Evolutionary conservation across 1,140 invertebrate genomes (phyloP), one percentile per base, ranked within the genome.

Genomic region (Steinernema feltiae): DNA sequence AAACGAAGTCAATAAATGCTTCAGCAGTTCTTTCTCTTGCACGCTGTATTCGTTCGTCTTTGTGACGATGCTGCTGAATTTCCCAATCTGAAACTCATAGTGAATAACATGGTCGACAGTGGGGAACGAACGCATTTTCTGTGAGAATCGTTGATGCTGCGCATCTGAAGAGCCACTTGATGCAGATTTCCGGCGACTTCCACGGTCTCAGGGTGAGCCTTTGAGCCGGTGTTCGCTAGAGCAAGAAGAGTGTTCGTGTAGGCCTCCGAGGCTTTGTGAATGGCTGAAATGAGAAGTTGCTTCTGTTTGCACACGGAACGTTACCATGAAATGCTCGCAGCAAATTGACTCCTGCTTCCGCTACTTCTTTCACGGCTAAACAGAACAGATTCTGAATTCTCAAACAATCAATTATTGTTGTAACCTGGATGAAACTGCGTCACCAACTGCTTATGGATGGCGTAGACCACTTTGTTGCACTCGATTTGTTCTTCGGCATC

Each of bases 391-490:
- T 63, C 24, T 21, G 3, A 3, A 15, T 15, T 63, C 53, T 12
- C 53, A 21, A 27, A 46, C 41, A 46, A 46, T n/a, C 35, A 18
- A 7, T 41, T 41, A 41, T 63, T 21, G 24, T 3, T 15, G 7
- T 63, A 15, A 21, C 53, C 53, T 15, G 53, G 53, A 63, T 63
- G 53, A 21, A 63, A 63, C 24, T 63, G 53, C 3, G 53, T 63
- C 53, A 63, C 53, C 24, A 63, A 63, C 24, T 63, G 53, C 53
- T 63, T 63, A 27, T 63, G 53, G 24, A 63, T 63, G 24, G 12
- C 53, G 24, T 63, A 63, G 53, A 63, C 53, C 53, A 63, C 53
- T 63, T 63, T 63, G 53, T 63, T 63, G 53, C 53, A 63, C 53
- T 63, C 53, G 53, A 63, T 21, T 3, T 63, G 7, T 21, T 63